Percentiles rank a stretch among this genome's conserved stretches.
Evolutionary conservation across 2,888 invertebrate genomes (phyloP).

Genomic region (Amorpha juglandis): DNA sequence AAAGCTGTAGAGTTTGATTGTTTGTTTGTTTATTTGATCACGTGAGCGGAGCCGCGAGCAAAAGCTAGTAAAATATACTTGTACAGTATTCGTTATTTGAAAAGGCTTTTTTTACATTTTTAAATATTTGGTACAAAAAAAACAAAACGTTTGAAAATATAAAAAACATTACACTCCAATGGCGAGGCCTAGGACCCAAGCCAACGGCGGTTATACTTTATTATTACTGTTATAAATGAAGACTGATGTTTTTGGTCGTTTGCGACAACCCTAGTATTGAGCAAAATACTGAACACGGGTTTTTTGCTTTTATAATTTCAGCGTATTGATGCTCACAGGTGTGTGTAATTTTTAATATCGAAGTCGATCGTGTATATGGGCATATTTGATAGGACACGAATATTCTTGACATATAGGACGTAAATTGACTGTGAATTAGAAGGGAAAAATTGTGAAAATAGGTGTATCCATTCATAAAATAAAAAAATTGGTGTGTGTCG

Average conservation of each 20-base stretch:
- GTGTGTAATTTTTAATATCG: slow-evolving; percentile 19
- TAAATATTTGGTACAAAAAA: too few relatives aligned
- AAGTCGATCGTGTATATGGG: slow-evolving; percentile 3
- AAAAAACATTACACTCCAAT: too few relatives aligned
- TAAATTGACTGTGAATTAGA: not conserved
- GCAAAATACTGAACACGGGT: slow-evolving; percentile 1
- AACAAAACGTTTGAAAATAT: too few relatives aligned
- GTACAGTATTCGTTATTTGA: too few relatives aligned
- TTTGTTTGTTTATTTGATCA: too few relatives aligned
- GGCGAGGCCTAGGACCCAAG: too few relatives aligned
- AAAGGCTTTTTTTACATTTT: too few relatives aligned
- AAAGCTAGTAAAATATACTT: too few relatives aligned
- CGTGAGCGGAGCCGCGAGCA: too few relatives aligned
- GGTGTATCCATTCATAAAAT: not conserved
- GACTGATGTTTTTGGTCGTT: not conserved
- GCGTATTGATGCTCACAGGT: slow-evolving; percentile 18
- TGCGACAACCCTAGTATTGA: not conserved
- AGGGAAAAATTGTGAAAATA: not conserved
- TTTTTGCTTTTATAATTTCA: slow-evolving; percentile 20
- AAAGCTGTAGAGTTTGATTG: too few relatives aligned
- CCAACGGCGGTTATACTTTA: too few relatives aligned
- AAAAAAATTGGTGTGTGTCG: too few relatives aligned
- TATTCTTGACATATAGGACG: not conserved
- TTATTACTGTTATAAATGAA: not conserved
- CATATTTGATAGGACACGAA: not conserved